Conservation (phyloP, 2,888 invertebrate genomes). For the Anthophora plumipes region DNA sequence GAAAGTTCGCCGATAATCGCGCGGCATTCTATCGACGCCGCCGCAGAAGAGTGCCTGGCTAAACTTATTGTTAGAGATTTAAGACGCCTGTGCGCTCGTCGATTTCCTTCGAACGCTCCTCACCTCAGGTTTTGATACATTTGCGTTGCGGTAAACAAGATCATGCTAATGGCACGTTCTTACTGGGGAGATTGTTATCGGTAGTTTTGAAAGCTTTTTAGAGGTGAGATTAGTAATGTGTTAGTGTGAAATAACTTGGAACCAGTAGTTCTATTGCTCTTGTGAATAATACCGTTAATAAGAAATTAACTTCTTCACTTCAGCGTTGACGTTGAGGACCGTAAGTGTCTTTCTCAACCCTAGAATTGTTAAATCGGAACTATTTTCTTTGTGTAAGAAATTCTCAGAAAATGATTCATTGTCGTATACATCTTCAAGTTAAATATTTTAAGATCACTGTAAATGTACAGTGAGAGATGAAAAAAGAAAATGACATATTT, state of each 20-base stretch:
- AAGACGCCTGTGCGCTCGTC: not conserved
- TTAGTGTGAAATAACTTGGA: not conserved
- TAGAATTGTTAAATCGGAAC: too few relatives aligned
- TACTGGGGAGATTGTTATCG: not conserved
- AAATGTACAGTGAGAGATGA: too few relatives aligned
- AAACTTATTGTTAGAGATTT: conserved; percentile 31
- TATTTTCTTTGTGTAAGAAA: too few relatives aligned
- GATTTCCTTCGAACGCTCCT: not conserved
- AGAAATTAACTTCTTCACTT: too few relatives aligned
- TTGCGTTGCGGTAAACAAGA: not conserved
- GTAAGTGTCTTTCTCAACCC: too few relatives aligned
- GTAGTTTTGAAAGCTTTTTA: not conserved
- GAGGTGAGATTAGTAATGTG: not conserved
- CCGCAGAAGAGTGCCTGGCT: not conserved
- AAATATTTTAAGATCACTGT: too few relatives aligned
- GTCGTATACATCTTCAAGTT: too few relatives aligned
- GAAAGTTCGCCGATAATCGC: conserved; percentile 62
- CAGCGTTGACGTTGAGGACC: too few relatives aligned
- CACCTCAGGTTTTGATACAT: not conserved
- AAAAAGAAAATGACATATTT: too few relatives aligned
- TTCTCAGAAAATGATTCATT: too few relatives aligned
- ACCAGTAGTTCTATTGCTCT: too few relatives aligned
- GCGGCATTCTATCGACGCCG: conserved; percentile 32
- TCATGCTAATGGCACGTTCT: not conserved
- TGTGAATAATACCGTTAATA: too few relatives aligned